These are phyloP conservation scores for Ditylenchus dipsaci DNA, from an alignment of 1,140 invertebrate species.

Conservation along the genomic window DNA sequence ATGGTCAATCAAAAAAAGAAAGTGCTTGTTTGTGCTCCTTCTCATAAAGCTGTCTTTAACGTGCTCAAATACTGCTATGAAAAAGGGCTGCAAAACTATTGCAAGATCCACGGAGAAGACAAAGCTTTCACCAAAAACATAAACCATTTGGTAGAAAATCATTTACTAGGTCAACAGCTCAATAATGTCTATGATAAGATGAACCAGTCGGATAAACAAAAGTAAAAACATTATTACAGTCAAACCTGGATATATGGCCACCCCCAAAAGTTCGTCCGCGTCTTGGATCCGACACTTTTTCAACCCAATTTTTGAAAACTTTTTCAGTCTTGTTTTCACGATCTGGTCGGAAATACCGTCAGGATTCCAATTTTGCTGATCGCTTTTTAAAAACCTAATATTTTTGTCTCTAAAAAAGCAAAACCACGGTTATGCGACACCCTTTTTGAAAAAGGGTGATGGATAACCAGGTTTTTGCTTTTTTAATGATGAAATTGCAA, in stretches of 20 bases:
- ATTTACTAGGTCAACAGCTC: not conserved
- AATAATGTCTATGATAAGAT: not conserved
- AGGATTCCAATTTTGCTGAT: no score
- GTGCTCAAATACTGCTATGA: slow-evolving; percentile 13
- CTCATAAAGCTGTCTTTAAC: slow-evolving; percentile 24
- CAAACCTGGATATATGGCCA: not conserved
- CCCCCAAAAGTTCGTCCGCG: not conserved
- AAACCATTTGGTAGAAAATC: not conserved
- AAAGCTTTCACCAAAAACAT: not conserved
- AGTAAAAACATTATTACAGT: slow-evolving; percentile 7
- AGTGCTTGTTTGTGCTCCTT: slow-evolving; percentile 28
- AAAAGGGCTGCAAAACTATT: slow-evolving; percentile 15
- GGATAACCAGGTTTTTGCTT: no score
- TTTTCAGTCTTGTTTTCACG: no score
- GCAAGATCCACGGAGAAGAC: slow-evolving; percentile 16
- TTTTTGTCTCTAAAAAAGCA: no score
- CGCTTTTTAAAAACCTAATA: no score
- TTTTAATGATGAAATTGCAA: no score
- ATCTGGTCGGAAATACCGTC: no score
- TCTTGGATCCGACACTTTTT: no score
- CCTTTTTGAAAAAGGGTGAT: no score
- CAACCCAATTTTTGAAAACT: no score
- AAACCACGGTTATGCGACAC: no score
- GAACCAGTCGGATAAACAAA: not conserved
- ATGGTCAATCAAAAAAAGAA: slow-evolving; percentile 9